phyloP scores from a whole-genome alignment of 2,113 vertebrate genomes.

The Petaurus breviceps region DNA sequence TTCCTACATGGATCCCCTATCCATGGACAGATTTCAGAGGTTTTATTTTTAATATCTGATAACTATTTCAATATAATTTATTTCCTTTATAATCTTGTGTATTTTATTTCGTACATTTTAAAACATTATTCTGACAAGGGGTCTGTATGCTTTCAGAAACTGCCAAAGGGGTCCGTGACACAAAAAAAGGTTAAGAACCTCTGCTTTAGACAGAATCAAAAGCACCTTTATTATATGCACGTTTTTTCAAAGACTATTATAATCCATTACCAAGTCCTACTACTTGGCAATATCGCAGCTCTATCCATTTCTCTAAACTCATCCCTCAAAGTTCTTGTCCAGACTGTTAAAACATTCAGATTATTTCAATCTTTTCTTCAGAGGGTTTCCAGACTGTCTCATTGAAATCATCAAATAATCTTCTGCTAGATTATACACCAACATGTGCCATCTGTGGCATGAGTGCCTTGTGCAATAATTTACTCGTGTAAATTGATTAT shows the following conservation, averaged over 20 bases:
- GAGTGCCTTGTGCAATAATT: background rate
- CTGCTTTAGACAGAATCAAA: background rate
- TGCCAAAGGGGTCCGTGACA: background rate
- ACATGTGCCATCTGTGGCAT: background rate
- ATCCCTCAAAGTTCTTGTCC: slow-evolving; percentile 10
- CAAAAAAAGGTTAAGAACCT: background rate
- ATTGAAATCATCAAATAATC: background rate
- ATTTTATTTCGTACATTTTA: background rate
- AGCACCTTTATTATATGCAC: background rate
- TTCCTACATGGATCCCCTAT: background rate
- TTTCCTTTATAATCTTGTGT: background rate
- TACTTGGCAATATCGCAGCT: background rate
- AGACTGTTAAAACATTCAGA: background rate
- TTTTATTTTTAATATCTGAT: background rate
- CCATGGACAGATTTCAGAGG: background rate
- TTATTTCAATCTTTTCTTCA: slow-evolving; percentile 6
- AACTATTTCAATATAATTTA: background rate
- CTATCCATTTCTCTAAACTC: background rate
- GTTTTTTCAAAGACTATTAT: background rate
- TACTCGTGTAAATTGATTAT: background rate
- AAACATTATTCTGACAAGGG: background rate
- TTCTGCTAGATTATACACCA: background rate
- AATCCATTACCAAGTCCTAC: slow-evolving; percentile 2
- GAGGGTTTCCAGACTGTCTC: background rate
- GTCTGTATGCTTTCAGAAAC: background rate